Conservation (phyloP, 2,888 invertebrate species). For the Nebria brevicollis region DNA sequence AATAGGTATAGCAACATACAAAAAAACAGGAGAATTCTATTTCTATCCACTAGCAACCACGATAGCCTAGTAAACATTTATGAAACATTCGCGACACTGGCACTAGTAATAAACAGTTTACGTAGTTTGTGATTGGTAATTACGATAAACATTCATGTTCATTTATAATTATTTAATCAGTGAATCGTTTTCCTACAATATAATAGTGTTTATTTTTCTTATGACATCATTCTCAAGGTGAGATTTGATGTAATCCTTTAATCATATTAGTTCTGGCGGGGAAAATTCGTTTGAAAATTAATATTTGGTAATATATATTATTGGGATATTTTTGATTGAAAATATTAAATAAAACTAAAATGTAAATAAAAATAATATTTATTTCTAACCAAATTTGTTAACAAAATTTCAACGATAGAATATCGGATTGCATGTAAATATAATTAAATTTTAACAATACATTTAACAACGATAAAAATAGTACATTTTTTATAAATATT, state of each 20-base stretch:
- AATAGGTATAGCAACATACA: conserved; percentile 11
- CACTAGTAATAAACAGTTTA: neutral
- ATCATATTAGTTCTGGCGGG: neutral
- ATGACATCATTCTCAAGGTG: neutral
- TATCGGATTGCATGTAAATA: conserved; percentile 33
- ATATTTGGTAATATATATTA: too few relatives aligned
- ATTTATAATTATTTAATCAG: neutral
- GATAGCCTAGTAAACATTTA: conserved; percentile 21
- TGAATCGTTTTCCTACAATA: neutral
- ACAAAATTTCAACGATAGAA: neutral
- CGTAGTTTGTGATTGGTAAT: neutral
- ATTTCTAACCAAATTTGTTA: neutral
- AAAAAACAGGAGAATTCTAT: conserved; percentile 39
- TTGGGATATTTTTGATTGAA: neutral
- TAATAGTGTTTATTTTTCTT: neutral
- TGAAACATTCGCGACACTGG: neutral
- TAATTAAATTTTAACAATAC: conserved; percentile 30
- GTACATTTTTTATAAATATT: conserved; percentile 31
- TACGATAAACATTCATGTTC: neutral
- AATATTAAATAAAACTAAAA: neutral
- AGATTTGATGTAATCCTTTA: neutral
- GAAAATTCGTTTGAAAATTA: neutral
- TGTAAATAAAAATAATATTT: neutral
- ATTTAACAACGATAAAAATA: conserved; percentile 26
- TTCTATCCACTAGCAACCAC: conserved; percentile 32